phyloP scores from a whole-genome alignment of 1,140 invertebrate species.

The Cepaea nemoralis region DNA sequence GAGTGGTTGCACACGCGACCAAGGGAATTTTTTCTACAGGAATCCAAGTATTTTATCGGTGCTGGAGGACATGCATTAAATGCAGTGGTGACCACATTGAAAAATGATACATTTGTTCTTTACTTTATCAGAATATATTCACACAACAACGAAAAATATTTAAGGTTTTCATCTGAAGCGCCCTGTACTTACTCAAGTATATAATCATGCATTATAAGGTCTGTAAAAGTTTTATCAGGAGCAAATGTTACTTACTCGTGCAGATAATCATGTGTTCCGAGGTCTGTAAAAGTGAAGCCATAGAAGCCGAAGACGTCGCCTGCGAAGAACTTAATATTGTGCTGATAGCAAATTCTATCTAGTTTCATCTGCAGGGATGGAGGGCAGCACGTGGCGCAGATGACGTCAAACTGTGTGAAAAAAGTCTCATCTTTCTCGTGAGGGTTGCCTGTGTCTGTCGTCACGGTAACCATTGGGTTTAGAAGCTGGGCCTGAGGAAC shows the following conservation, averaged over 20 bases:
- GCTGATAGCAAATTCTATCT: conserved; percentile 84
- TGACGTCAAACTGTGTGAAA: conserved; percentile 86
- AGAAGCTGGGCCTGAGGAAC: conserved; percentile 82
- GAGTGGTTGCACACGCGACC: no score
- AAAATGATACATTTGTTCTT: no score
- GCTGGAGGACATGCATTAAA: no score
- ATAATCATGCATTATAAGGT: no score
- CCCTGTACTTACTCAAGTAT: no score
- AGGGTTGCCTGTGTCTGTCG: conserved; percentile 78
- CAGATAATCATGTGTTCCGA: conserved; percentile 87
- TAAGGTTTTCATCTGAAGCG: no score
- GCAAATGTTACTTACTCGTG: conserved; percentile 81
- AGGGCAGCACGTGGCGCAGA: conserved; percentile 84
- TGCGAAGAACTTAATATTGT: conserved; percentile 87
- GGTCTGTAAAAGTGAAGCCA: conserved; percentile 92
- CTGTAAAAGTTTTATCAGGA: no score
- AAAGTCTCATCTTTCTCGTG: conserved; percentile 78
- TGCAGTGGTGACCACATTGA: no score
- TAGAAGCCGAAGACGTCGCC: conserved; percentile 94
- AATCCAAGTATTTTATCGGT: no score
- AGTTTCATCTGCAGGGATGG: conserved; percentile 81
- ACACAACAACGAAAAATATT: no score
- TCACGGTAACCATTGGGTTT: conserved; percentile 93
- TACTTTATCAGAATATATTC: no score
- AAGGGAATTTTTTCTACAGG: no score